These are phyloP conservation scores for Drosophila testacea DNA, from an alignment of 2,888 invertebrate genomes.

Conservation along the genomic window DNA sequence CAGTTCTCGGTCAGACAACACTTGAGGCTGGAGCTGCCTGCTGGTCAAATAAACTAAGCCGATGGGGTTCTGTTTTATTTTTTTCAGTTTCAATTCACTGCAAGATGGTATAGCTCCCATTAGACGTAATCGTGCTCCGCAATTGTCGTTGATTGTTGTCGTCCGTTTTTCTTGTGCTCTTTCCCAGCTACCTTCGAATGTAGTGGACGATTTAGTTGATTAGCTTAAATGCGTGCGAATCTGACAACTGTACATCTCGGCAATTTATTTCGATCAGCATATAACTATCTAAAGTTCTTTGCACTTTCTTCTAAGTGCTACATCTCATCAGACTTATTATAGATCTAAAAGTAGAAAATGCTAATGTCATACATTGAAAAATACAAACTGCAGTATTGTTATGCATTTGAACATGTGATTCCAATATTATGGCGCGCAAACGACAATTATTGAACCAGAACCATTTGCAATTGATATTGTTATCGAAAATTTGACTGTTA, in stretches of 20 bases:
- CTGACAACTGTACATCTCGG: constrained; percentile 51
- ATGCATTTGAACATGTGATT: background rate
- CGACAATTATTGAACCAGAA: constrained; percentile 9
- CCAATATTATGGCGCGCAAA: background rate
- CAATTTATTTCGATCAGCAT: constrained; percentile 42
- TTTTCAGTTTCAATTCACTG: constrained; percentile 30
- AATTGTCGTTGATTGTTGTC: constrained; percentile 77
- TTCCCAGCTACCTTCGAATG: constrained; percentile 38
- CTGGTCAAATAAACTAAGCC: constrained; percentile 29
- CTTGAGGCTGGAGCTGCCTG: constrained; percentile 18
- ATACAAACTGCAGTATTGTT: background rate
- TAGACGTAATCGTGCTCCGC: constrained; percentile 72
- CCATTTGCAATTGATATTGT: background rate
- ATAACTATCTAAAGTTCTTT: constrained; percentile 8
- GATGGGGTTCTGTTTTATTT: constrained; percentile 31
- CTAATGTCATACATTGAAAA: background rate
- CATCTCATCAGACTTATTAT: background rate
- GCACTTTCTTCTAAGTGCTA: constrained; percentile 14
- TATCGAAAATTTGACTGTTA: constrained; percentile 20
- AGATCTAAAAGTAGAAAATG: too few relatives aligned
- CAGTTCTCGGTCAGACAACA: constrained; percentile 33
- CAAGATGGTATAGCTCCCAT: constrained; percentile 56
- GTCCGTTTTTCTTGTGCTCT: constrained; percentile 49
- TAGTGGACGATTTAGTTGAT: constrained; percentile 33
- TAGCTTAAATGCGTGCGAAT: constrained; percentile 73